Base-by-base conservation (phyloP, 2,797 vertebrate genomes). In the Malurus leucopterus region DNA sequence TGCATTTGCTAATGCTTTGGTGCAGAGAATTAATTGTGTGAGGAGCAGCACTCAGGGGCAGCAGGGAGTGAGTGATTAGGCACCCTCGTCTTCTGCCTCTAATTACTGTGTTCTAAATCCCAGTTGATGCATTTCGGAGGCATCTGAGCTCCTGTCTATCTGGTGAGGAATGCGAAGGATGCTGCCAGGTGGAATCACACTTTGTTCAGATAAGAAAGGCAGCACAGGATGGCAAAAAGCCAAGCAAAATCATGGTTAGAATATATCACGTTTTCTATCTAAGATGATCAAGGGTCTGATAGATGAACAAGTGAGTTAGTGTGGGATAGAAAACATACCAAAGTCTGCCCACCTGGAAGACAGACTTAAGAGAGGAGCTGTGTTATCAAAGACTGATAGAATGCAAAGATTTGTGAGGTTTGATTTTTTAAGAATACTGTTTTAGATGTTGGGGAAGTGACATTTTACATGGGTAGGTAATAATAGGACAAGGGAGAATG, bases 11-110 rank as follows among this genome's bases (percentile, higher is more conserved):
- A 91, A 61, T 68, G 90, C 77, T 92, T 87, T 15, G 3, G 65
- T 88, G 84, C 78, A 95, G 69, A 88, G 77, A 88, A 85, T 91
- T 94, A 95, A 95, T 70, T 95, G 76, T 80, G 79, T 95, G 89
- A 94, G 95, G 43, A 94, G 76, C 87, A 94, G 88, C 92, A 47
- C 51, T 46, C 90, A 88, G 89, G 80, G 71, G 72, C 92, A 95
- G 62, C 73, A 92, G 40, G 46, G 59, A 93, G 81, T n/a, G 34
- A 86, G 67, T 84, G 95, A 95, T 95, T 92, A 93, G 82, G 95
- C 78, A 84, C 86, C 84, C 72, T 90, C 6, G 2, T 95, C 95
- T 97, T 94, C 91, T 85, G 91, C 80, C 70, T 92, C 93, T 94
- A 91, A 96, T 95, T 92, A 93, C 82, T 19, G 23, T 38, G 54